A percentile compares a stretch with the other conserved stretches of the same genome.
phyloP scores from a whole-genome alignment of 2,797 vertebrate genomes.

The Steatocranus sp. region DNA sequence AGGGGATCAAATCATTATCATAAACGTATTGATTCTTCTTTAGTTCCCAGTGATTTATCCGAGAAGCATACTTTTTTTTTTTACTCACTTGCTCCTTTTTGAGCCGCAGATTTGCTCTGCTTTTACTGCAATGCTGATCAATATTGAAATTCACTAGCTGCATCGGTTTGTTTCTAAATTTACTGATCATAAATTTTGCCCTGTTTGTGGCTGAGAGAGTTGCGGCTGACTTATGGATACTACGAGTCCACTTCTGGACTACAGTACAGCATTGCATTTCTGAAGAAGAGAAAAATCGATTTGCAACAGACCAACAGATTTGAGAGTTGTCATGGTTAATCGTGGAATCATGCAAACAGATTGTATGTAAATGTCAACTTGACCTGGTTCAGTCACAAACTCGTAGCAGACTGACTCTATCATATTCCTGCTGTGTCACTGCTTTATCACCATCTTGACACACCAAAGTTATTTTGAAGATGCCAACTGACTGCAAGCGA shows the following conservation, averaged over 20 bases:
- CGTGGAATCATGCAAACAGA: neutral
- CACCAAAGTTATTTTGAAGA: neutral
- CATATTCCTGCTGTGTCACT: neutral
- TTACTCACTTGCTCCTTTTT: neutral
- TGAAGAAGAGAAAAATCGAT: neutral
- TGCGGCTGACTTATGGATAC: fast-evolving
- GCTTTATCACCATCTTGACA: neutral
- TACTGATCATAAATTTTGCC: neutral
- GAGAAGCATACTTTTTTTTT: fast-evolving
- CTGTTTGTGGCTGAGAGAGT: neutral
- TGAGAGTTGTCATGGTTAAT: neutral
- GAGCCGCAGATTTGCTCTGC: fast-evolving
- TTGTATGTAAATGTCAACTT: neutral
- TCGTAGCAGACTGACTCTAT: neutral
- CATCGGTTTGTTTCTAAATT: neutral
- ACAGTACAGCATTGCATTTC: neutral
- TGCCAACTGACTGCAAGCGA: neutral
- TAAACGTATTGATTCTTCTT: neutral
- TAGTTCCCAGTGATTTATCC: neutral
- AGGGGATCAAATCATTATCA: neutral
- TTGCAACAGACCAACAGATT: neutral
- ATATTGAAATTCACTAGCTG: neutral
- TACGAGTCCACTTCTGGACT: neutral
- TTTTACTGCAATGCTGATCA: neutral
- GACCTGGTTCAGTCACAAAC: neutral